Percentiles rank a stretch among this genome's conserved stretches.
These are phyloP conservation scores for Orthonychiurus folsomi DNA, from an alignment of 2,888 invertebrate species.

Conservation along the genomic window DNA sequence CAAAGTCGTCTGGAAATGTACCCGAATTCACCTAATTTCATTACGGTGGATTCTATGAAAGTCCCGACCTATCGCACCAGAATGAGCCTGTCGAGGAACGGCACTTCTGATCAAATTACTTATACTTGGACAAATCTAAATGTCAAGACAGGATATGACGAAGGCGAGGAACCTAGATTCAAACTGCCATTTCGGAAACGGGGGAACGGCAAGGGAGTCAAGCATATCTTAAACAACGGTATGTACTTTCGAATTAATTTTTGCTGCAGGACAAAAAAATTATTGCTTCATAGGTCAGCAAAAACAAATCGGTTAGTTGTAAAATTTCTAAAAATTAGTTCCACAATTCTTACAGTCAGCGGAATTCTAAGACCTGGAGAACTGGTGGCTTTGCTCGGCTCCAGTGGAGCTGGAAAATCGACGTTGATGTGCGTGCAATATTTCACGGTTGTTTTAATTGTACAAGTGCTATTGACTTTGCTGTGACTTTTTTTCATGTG, in stretches of 20 bases:
- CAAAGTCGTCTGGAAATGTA: too few relatives aligned
- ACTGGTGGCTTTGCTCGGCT: conserved; percentile 73
- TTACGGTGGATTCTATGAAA: too few relatives aligned
- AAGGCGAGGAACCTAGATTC: background rate
- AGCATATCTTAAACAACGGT: too few relatives aligned
- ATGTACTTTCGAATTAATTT: too few relatives aligned
- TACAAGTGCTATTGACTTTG: too few relatives aligned
- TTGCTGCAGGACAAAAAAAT: too few relatives aligned
- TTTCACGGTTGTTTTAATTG: too few relatives aligned
- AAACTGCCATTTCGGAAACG: background rate
- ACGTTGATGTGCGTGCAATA: too few relatives aligned
- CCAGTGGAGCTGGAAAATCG: conserved; percentile 86
- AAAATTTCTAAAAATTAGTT: background rate
- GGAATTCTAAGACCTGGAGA: conserved; percentile 80
- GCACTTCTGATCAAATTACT: conserved; percentile 27
- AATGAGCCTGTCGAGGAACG: background rate
- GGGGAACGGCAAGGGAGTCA: too few relatives aligned
- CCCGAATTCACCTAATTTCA: too few relatives aligned
- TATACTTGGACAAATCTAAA: conserved; percentile 41
- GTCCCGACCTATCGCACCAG: background rate
- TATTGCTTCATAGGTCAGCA: too few relatives aligned
- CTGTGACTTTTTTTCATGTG: too few relatives aligned
- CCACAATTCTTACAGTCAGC: conserved; percentile 51
- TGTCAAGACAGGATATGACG: conserved; percentile 34
- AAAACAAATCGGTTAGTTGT: background rate